Percentiles rank a stretch among this genome's conserved stretches.
phyloP scores from a whole-genome alignment of 2,888 invertebrate species.

The Balanococcus diminutus region DNA sequence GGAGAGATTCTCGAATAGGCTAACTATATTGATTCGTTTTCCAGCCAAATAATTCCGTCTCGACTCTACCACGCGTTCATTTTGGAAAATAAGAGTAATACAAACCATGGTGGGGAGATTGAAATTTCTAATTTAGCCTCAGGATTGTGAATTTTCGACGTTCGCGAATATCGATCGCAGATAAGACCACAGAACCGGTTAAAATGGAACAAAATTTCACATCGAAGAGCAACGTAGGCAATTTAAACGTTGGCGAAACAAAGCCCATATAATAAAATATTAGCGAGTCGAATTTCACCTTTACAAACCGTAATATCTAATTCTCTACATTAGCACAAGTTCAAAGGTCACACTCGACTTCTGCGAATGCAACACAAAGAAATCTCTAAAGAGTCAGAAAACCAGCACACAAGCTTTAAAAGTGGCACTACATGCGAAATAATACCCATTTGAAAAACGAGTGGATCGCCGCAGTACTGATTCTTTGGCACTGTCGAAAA shows the following conservation, averaged over 20 bases:
- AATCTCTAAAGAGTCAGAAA: neutral
- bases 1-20: neutral
- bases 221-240: neutral
- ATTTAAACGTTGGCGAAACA: neutral
- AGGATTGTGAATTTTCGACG: neutral
- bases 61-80: neutral
- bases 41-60: slow-evolving; percentile 1
- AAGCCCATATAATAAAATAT: slow-evolving; percentile 16
- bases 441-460: neutral
- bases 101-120: neutral
- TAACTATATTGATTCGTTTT: slow-evolving; percentile 31
- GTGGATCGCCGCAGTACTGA: no score
- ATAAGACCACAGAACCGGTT: slow-evolving; percentile 1
- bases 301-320: neutral
- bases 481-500: no score
- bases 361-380: neutral
- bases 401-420: neutral
- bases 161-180: neutral
- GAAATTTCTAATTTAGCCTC: neutral
- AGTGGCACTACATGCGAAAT: neutral
- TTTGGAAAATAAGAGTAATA: neutral
- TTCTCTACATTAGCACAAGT: neutral
- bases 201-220: neutral
- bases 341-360: slow-evolving; percentile 21
- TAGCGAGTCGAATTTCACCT: slow-evolving; percentile 13